Conservation (phyloP, 2,113 vertebrate species). For the Thinocorus orbignyianus region DNA sequence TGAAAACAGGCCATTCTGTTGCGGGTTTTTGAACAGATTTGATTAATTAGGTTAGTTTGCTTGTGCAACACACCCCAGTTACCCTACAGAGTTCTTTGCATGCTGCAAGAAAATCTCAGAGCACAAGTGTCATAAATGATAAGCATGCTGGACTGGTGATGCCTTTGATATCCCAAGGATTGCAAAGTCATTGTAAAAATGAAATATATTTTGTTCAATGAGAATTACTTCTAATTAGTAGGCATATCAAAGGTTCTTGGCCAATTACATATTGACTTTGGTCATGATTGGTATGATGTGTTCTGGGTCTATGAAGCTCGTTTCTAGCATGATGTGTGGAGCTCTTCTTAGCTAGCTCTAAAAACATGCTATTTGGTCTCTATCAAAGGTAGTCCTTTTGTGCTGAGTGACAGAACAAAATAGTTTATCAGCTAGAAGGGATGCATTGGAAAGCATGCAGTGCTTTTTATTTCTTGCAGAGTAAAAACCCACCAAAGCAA, state of each 20-base stretch:
- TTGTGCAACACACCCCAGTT: slow-evolving; percentile 63
- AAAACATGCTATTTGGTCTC: slow-evolving; percentile 73
- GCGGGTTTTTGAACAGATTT: not conserved
- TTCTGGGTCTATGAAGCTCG: slow-evolving; percentile 62
- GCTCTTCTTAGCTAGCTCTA: slow-evolving; percentile 66
- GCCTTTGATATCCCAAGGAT: slow-evolving; percentile 65
- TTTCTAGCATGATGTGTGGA: slow-evolving; percentile 58
- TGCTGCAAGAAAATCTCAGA: slow-evolving; percentile 74
- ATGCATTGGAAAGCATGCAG: slow-evolving; percentile 81
- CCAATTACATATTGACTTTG: not conserved
- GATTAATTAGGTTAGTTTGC: slow-evolving; percentile 11
- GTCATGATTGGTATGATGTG: slow-evolving; percentile 63
- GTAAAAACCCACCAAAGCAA: slow-evolving; percentile 86
- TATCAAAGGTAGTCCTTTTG: slow-evolving; percentile 71
- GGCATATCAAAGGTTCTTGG: slow-evolving; percentile 75
- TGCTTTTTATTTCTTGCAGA: slow-evolving; percentile 81
- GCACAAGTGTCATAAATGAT: slow-evolving; percentile 64
- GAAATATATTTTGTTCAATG: slow-evolving; percentile 32
- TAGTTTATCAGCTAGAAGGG: slow-evolving; percentile 73
- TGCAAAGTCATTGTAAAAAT: slow-evolving; percentile 51
- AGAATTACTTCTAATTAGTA: slow-evolving; percentile 60
- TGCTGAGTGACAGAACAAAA: slow-evolving; percentile 77
- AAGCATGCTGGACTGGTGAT: slow-evolving; percentile 76
- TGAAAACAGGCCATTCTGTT: not conserved
- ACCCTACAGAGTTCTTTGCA: slow-evolving; percentile 73